Base-by-base conservation (phyloP, 2,113 vertebrate species). In the Limanda limanda region DNA sequence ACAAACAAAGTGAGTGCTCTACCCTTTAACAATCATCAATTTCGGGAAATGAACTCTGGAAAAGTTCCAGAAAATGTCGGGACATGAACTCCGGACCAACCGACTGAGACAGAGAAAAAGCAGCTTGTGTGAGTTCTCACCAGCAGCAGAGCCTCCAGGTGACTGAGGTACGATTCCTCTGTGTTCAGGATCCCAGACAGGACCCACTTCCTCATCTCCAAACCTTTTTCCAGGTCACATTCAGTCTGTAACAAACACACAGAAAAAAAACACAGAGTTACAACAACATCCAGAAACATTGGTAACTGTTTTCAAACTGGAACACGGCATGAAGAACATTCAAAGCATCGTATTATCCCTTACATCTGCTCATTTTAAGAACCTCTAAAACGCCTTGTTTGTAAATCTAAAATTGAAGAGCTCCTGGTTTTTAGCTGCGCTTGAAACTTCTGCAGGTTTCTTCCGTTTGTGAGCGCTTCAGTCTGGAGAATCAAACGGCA, bases 201-300 rank as follows among this genome's bases (percentile, higher is more conserved):
- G 78, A 99, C 98, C 96, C 97, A 97, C 87, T 98, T 99, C 84
- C 98, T 96, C 97, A 98, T 99, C 93, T 99, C 98, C 93, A 99
- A 81, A 58, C 97, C 98, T 68, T 99, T 99, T 83, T 99, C 98
- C 93, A 97, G 84, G 90, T 99, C 98, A 90, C 96, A 94, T 72
- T 99, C 98, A 67, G 93, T 95, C 98, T 99, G 90, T 1, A 79
- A 79, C 21, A 82, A 76, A 86, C 58, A 85, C 31, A 81, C 56
- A 71, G 3, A 60, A 10, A 68, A 2, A 70, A 14, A 78, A 69
- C 23, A 63, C 65, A 15, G 18, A 12, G 56, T 45, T 27, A 71
- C 48, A 54, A 23, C 10, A 61, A 48, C 9, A 42, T 48, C n/a
- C 21, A 68, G 18, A 24, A 13, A 54, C 52, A 18, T 18, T 63